Evolutionary conservation across 1,140 invertebrate species (phyloP).

Genomic region (Asobara japonica): DNA sequence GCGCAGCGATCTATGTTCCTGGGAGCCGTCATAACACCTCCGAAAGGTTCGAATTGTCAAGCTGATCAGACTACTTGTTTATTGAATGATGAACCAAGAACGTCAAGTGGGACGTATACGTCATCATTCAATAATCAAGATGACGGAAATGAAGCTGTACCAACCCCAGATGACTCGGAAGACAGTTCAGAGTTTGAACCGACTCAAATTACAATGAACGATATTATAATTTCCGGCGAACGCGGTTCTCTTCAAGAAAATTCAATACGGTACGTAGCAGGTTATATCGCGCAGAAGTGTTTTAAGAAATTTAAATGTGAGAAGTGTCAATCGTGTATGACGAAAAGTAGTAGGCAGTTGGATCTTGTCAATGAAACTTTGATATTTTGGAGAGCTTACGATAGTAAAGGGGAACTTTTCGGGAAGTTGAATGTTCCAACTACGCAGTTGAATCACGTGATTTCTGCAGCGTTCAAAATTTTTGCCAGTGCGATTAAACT

Average conservation of each 20-base stretch:
- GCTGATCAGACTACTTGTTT: background rate
- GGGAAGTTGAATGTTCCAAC: constrained; percentile 22
- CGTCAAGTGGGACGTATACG: no score
- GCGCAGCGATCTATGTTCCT: background rate
- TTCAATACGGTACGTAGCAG: constrained; percentile 20
- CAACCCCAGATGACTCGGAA: background rate
- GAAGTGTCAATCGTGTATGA: background rate
- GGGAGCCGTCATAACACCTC: background rate
- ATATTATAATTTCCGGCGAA: background rate
- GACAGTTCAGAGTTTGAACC: background rate
- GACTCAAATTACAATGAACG: background rate
- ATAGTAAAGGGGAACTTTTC: background rate
- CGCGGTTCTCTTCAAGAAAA: background rate
- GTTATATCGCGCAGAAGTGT: constrained; percentile 23
- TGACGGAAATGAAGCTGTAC: no score
- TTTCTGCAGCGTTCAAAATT: constrained; percentile 18
- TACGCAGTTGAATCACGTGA: background rate
- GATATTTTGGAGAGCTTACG: constrained; percentile 29
- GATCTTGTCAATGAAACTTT: constrained; percentile 19
- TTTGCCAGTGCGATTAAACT: no score
- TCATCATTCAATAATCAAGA: no score
- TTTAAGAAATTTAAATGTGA: constrained; percentile 19
- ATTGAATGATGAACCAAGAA: background rate
- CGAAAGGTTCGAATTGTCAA: background rate
- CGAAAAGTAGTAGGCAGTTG: background rate